A percentile compares a stretch with the other conserved stretches of the same genome.
phyloP scores from a whole-genome alignment of 2,797 vertebrate genomes.

The Sylvia borin region DNA sequence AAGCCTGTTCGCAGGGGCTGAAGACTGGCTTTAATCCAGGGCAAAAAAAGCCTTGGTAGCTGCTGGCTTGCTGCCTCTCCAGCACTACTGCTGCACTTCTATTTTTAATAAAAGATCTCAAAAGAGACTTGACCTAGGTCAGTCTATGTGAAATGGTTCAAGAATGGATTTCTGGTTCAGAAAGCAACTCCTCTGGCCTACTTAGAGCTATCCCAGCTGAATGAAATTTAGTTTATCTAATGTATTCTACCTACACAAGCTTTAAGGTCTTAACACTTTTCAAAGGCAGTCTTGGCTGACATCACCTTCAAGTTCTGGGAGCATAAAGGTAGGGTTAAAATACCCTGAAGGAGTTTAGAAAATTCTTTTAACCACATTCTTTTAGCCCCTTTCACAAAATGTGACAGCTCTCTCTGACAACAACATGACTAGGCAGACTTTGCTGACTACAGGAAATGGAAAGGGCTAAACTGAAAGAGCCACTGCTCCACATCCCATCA shows the following conservation, averaged over 20 bases:
- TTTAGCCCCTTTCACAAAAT: neutral
- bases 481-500: neutral
- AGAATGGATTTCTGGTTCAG: neutral
- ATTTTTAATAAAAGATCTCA: neutral
- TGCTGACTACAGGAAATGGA: neutral
- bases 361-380: neutral
- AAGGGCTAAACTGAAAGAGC: neutral
- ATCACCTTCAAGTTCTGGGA: neutral
- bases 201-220: neutral
- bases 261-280: neutral
- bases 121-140: neutral
- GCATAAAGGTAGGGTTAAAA: neutral
- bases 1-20: neutral
- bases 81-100: neutral
- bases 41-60: neutral
- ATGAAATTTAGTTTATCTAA: neutral
- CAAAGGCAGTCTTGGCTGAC: neutral
- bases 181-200: neutral
- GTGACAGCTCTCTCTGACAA: neutral
- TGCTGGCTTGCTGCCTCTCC: neutral
- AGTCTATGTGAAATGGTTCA: neutral
- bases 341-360: neutral
- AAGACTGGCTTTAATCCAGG: neutral
- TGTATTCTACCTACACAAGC: neutral
- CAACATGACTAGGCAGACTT: neutral